Conservation (phyloP, 2,113 vertebrate species). For the human region DNA sequence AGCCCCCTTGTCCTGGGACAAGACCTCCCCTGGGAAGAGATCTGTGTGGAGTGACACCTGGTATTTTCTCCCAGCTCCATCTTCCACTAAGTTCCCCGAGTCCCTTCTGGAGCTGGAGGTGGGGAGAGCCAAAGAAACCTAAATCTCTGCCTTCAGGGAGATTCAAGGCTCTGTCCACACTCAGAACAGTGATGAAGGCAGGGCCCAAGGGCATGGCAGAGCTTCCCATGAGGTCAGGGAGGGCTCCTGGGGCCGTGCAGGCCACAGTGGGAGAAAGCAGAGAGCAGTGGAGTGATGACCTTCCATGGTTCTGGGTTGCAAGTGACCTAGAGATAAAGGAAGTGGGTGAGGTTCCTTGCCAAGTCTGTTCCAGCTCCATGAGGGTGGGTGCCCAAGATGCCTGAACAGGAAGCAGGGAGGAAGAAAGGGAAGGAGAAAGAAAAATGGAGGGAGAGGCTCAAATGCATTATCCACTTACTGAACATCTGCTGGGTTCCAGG, state of each 20-base stretch:
- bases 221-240: neutral
- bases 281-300: neutral
- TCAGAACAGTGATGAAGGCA: neutral
- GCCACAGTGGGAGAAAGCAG: neutral
- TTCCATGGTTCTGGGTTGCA: neutral
- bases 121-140: neutral
- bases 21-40: neutral
- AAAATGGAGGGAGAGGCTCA: neutral
- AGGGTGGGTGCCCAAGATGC: neutral
- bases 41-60: neutral
- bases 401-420: neutral
- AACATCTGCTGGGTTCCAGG: neutral
- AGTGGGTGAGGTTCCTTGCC: neutral
- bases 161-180: neutral
- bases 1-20: neutral
- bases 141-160: neutral
- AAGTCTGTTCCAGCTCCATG: neutral
- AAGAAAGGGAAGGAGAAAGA: neutral
- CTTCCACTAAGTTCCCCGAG: neutral
- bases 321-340: slow-evolving; percentile 2
- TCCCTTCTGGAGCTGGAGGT: neutral
- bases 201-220: neutral
- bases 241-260: neutral
- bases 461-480: neutral
- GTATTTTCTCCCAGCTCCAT: neutral